A percentile compares a stretch with the other conserved stretches of the same genome.
Evolutionary conservation across 37 sponge, comb jelly and placozoan species (phyloP).

Genomic region (Corticium candelabrum): DNA sequence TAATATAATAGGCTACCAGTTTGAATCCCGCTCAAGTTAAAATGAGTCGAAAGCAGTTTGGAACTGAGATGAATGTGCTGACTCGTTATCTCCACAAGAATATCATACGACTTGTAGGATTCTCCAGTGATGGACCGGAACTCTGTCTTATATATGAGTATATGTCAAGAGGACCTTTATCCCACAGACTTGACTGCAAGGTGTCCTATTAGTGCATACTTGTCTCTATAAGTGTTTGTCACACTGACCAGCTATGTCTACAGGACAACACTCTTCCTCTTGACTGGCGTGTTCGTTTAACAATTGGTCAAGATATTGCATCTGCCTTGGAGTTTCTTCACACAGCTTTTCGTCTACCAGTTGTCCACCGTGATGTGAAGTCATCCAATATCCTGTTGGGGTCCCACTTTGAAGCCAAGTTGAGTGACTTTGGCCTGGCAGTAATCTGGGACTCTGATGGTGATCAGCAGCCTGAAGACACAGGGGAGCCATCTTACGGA

Average conservation of each 20-base stretch:
- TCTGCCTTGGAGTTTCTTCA: neutral
- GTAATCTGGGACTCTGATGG: neutral
- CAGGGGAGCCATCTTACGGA: neutral
- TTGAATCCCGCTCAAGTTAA: neutral
- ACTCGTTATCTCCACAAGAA: neutral
- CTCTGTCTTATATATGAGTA: neutral
- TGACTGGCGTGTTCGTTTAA: neutral
- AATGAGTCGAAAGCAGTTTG: conserved; percentile 2
- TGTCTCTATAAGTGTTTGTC: no score
- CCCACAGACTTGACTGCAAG: neutral
- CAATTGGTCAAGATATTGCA: neutral
- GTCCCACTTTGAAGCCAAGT: neutral
- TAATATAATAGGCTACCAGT: neutral
- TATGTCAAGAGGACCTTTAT: neutral
- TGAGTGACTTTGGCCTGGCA: neutral
- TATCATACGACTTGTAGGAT: neutral
- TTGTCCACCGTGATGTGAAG: conserved; percentile 88
- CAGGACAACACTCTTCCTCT: neutral
- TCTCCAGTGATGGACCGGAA: neutral
- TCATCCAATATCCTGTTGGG: conserved; percentile 70
- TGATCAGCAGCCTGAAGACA: neutral
- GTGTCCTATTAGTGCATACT: no score
- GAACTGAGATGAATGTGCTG: neutral
- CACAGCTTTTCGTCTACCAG: conserved; percentile 20
- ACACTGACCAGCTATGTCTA: no score